Percentiles rank a stretch among this genome's conserved stretches.
phyloP scores from a whole-genome alignment of 1,140 invertebrate genomes.

The Bombyx mori region ASM3026992v2 NC_085118.1:4460001-4460500 shows the following conservation, averaged over 20 bases:
- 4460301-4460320: slow-evolving; percentile 20
- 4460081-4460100: too few relatives aligned
- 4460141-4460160: background rate
- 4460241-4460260: slow-evolving; percentile 54
- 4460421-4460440: too few relatives aligned
- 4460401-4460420: too few relatives aligned
- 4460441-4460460: too few relatives aligned
- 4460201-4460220: slow-evolving; percentile 24
- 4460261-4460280: slow-evolving; percentile 42
- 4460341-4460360: slow-evolving; percentile 17
- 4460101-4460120: too few relatives aligned
- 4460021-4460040: too few relatives aligned
- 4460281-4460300: slow-evolving; percentile 38
- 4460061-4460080: background rate
- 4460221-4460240: slow-evolving; percentile 36
- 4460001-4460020: too few relatives aligned
- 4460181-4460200: background rate
- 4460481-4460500: too few relatives aligned
- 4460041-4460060: background rate
- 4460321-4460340: slow-evolving; percentile 31
- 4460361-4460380: too few relatives aligned
- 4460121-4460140: too few relatives aligned
- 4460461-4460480: too few relatives aligned
- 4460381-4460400: too few relatives aligned
- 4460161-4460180: background rate